Percentiles rank a stretch among this genome's conserved stretches.
Conservation (phyloP, 1,140 invertebrate genomes). For the Cephus cinctus region DNA sequence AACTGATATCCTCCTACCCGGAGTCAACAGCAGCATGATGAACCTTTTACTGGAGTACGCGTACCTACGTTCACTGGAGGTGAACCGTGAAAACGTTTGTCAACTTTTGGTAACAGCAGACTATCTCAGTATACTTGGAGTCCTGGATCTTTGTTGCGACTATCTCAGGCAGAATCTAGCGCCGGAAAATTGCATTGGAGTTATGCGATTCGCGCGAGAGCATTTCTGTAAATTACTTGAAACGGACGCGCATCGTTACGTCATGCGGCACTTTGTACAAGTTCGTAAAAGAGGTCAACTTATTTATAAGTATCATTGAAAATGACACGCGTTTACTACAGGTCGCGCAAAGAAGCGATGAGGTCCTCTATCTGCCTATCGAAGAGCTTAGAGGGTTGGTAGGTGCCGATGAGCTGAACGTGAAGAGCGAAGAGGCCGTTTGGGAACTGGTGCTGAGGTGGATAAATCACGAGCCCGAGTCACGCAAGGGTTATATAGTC, state of each 20-base stretch:
- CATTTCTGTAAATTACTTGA: slow-evolving; percentile 73
- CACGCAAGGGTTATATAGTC: slow-evolving; percentile 65
- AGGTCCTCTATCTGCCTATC: slow-evolving; percentile 69
- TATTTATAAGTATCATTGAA: slow-evolving; percentile 2
- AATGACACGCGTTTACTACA: slow-evolving; percentile 12
- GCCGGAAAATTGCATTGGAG: slow-evolving; percentile 77
- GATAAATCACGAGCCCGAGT: slow-evolving; percentile 65
- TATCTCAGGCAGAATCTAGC: slow-evolving; percentile 66
- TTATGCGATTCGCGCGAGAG: slow-evolving; percentile 75
- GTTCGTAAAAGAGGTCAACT: slow-evolving; percentile 38
- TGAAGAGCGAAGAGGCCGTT: slow-evolving; percentile 65
- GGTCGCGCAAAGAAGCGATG: slow-evolving; percentile 64
- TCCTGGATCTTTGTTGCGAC: slow-evolving; percentile 75
- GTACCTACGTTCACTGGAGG: slow-evolving; percentile 70
- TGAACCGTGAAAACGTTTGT: slow-evolving; percentile 75
- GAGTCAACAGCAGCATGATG: slow-evolving; percentile 74
- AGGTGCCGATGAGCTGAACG: slow-evolving; percentile 67
- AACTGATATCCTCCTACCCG: slow-evolving; percentile 71
- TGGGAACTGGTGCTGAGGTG: slow-evolving; percentile 67
- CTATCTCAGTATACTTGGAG: slow-evolving; percentile 77
- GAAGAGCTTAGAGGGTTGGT: slow-evolving; percentile 71
- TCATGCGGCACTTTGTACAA: slow-evolving; percentile 73
- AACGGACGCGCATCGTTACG: slow-evolving; percentile 65
- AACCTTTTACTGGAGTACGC: slow-evolving; percentile 77
- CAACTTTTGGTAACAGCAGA: slow-evolving; percentile 73